A percentile compares a stretch with the other conserved stretches of the same genome.
Evolutionary conservation across 30 jellyfish, hydroid and myxozoan genomes (phyloP).

Genomic region (Aurelia aurita complex sp. Pacific): DNA sequence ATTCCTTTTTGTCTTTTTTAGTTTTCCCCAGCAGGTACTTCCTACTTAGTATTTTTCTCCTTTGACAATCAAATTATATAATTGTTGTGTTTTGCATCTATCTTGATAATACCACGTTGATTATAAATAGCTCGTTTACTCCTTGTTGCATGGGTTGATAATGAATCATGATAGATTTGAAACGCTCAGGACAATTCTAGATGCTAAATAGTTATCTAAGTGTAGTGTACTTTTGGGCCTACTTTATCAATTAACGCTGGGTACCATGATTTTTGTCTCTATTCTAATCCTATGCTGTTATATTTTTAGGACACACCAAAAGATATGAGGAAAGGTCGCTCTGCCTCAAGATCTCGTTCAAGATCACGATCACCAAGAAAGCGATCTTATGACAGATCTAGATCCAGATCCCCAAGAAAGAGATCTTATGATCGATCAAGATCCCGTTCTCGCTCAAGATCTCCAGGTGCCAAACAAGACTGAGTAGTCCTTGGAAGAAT

Average conservation of each 20-base stretch:
- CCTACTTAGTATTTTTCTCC: too few relatives aligned
- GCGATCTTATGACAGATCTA: slow-evolving; percentile 68
- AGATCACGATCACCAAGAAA: slow-evolving; percentile 79
- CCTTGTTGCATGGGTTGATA: too few relatives aligned
- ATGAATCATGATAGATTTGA: too few relatives aligned
- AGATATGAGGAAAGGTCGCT: slow-evolving; percentile 64
- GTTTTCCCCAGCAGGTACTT: too few relatives aligned
- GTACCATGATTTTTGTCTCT: not conserved
- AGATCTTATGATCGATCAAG: slow-evolving; percentile 63
- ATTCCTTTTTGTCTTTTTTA: too few relatives aligned
- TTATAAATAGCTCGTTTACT: too few relatives aligned
- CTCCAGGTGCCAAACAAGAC: slow-evolving; percentile 58
- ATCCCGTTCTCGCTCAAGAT: slow-evolving; percentile 73
- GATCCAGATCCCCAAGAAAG: slow-evolving; percentile 80
- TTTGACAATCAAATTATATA: too few relatives aligned
- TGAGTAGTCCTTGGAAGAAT: not conserved
- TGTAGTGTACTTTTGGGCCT: not conserved
- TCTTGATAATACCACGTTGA: too few relatives aligned
- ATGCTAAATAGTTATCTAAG: not conserved
- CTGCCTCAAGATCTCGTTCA: slow-evolving; percentile 68
- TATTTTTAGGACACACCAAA: slow-evolving; percentile 65
- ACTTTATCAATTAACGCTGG: not conserved
- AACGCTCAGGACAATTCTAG: not conserved
- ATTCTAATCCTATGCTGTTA: not conserved
- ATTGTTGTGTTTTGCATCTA: too few relatives aligned